Evolutionary conservation across 2,113 vertebrate genomes (phyloP).

Genomic region (Muntiacus muntjak): DNA sequence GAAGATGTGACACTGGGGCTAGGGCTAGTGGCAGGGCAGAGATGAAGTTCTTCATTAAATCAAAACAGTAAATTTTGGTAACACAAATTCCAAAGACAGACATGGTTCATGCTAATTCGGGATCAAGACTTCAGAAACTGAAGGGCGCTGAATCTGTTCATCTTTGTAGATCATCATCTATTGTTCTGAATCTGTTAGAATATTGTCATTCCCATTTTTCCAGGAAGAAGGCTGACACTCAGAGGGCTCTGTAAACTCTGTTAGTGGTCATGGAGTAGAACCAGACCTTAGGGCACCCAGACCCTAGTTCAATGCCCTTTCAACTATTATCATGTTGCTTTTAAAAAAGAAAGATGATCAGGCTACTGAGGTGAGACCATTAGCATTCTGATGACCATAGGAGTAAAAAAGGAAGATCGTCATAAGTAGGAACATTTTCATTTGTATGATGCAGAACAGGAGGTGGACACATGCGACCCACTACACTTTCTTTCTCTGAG

Average conservation of each 20-base stretch:
- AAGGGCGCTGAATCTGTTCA: not conserved
- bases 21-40: accelerated
- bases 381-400: not conserved
- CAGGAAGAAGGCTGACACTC: not conserved
- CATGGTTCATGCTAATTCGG: not conserved
- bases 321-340: not conserved
- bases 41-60: not conserved
- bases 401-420: not conserved
- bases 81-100: not conserved
- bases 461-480: not conserved
- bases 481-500: not conserved
- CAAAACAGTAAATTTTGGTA: not conserved
- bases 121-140: not conserved
- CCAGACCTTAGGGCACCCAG: not conserved
- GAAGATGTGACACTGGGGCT: not conserved
- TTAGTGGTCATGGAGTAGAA: not conserved
- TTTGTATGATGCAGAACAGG: not conserved
- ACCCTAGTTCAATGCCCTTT: not conserved
- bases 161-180: not conserved
- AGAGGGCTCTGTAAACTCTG: not conserved
- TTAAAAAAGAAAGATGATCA: not conserved
- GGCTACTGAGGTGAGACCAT: not conserved
- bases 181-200: not conserved
- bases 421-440: not conserved
- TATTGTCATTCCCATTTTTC: not conserved